phyloP scores from a whole-genome alignment of 30 jellyfish, hydroid and myxozoan genomes.

The Cassiopea xamachana region DNA sequence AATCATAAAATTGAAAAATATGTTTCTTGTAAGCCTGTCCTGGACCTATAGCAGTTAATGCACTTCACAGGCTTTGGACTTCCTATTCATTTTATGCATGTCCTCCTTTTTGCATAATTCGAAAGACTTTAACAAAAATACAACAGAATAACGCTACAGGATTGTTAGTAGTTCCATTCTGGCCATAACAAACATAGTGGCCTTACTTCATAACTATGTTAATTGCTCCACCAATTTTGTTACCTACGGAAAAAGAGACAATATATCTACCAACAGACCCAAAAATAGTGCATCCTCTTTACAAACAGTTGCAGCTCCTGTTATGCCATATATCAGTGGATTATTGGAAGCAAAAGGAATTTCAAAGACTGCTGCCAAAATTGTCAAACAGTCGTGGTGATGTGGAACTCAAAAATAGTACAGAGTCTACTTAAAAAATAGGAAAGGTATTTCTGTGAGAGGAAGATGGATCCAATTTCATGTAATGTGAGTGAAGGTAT shows the following conservation, averaged over 20 bases:
- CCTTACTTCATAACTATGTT: constrained; percentile 18
- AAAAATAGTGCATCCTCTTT: constrained; percentile 14
- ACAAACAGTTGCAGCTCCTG: constrained; percentile 13
- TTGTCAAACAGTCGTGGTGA: constrained; percentile 17
- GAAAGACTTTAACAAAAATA: constrained; percentile 34
- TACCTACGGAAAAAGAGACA: constrained; percentile 2
- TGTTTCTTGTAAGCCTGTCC: constrained; percentile 54
- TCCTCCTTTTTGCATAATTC: constrained; percentile 58
- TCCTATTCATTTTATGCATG: constrained; percentile 27
- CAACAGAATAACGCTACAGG: constrained; percentile 60
- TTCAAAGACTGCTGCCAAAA: neutral
- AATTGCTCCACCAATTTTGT: constrained; percentile 7
- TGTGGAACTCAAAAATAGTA: constrained; percentile 38
- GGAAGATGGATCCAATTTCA: neutral
- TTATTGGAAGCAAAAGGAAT: constrained; percentile 13
- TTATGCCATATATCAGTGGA: constrained; percentile 57
- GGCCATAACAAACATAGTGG: constrained; percentile 82
- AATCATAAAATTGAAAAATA: constrained; percentile 15
- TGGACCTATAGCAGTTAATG: constrained; percentile 35
- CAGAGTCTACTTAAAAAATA: neutral
- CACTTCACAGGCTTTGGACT: constrained; percentile 34
- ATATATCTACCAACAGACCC: constrained; percentile 31
- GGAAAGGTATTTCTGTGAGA: constrained; percentile 20
- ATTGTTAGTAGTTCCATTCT: constrained; percentile 57
- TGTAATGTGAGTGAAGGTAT: too few relatives aligned